Conservation (phyloP, 2,797 vertebrate genomes). For the Leontopithecus rosalia region DNA sequence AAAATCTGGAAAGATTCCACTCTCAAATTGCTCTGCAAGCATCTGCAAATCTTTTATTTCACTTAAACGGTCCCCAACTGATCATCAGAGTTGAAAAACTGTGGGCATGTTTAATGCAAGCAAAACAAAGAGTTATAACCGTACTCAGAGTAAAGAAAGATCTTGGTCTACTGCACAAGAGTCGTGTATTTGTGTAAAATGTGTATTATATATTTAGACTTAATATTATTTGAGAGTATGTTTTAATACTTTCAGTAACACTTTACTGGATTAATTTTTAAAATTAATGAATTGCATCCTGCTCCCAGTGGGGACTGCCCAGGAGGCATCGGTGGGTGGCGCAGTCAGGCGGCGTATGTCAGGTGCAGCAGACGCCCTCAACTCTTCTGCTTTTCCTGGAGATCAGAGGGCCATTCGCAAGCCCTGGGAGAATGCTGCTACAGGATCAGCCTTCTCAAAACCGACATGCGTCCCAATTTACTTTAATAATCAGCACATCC, state of each 20-base stretch:
- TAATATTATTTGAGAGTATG: background rate
- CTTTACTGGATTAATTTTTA: conserved; percentile 11
- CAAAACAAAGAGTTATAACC: background rate
- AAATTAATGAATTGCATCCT: background rate
- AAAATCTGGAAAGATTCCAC: background rate
- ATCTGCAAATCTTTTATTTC: background rate
- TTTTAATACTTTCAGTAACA: background rate
- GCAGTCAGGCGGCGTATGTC: accelerated
- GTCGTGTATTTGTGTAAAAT: background rate
- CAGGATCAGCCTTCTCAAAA: background rate
- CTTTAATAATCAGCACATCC: background rate
- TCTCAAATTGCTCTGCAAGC: background rate
- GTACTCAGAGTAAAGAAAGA: background rate
- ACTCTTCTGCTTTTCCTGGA: background rate
- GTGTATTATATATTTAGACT: background rate
- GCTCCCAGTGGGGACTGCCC: background rate
- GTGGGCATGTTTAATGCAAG: background rate
- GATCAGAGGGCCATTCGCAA: background rate
- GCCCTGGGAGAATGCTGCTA: background rate
- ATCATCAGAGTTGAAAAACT: background rate
- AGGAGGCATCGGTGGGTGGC: background rate
- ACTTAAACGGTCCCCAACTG: background rate
- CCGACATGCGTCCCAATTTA: background rate
- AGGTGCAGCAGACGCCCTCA: background rate
- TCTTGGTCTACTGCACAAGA: background rate